A percentile compares a stretch with the other conserved stretches of the same genome.
Conservation (phyloP, 1,140 invertebrate genomes). For the Triops cancriformis region DNA sequence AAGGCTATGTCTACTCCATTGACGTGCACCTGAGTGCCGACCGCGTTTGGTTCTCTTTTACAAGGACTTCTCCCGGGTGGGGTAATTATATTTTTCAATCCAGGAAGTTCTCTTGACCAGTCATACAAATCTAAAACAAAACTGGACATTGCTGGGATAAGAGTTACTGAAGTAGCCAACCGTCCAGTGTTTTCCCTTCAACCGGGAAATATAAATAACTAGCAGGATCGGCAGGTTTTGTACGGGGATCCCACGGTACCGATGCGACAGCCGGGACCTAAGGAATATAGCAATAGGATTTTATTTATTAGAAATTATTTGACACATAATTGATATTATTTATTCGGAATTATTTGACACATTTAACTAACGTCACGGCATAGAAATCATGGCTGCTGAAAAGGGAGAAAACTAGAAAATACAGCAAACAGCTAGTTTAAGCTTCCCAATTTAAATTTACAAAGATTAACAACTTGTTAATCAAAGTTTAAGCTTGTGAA, state of each 20-base stretch:
- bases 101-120: not conserved
- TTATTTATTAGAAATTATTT: not conserved
- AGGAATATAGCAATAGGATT: not conserved
- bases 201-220: not conserved
- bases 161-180: not conserved
- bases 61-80: conserved; percentile 19
- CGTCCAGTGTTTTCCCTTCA: not conserved
- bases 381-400: too few species aligned
- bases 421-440: too few species aligned
- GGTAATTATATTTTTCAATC: not conserved
- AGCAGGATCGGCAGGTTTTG: not conserved
- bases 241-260: not conserved
- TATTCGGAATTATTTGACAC: too few species aligned
- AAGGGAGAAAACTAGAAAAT: too few species aligned
- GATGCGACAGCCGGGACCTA: not conserved
- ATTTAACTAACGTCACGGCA: too few species aligned
- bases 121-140: conserved; percentile 21
- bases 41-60: conserved; percentile 11
- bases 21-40: conserved; percentile 28
- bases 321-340: too few species aligned
- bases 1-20: conserved; percentile 35
- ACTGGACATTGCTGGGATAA: not conserved
- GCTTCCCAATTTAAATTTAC: too few species aligned
- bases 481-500: too few species aligned
- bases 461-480: too few species aligned